A percentile compares a stretch with the other conserved stretches of the same genome.
These are phyloP conservation scores for Chydorus sphaericus DNA, from an alignment of 2,888 invertebrate species.

Conservation along the genomic window DNA sequence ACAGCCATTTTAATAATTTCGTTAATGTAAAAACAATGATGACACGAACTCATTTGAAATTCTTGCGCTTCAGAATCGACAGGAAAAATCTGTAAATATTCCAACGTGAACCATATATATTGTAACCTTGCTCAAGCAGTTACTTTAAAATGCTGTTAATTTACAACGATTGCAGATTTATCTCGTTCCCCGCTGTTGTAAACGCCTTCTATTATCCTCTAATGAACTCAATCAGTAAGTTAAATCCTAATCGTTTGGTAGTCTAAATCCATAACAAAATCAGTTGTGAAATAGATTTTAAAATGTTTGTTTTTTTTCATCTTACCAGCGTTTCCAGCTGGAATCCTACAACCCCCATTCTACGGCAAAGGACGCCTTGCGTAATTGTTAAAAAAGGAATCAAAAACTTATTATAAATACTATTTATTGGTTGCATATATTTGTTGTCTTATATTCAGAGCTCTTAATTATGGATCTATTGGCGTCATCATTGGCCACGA, in stretches of 20 bases:
- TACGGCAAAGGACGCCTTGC: neutral
- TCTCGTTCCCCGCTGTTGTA: conserved; percentile 32
- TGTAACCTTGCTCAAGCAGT: too few species aligned
- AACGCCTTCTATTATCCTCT: conserved; percentile 41
- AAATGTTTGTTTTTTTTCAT: too few species aligned
- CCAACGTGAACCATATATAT: too few species aligned
- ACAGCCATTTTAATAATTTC: conserved; percentile 12
- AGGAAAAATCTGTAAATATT: neutral
- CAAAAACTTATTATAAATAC: too few species aligned
- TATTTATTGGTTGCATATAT: neutral
- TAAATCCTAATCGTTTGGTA: neutral
- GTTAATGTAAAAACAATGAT: neutral
- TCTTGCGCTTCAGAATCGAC: neutral
- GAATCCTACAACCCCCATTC: neutral
- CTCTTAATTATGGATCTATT: conserved; percentile 33
- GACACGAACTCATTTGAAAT: neutral
- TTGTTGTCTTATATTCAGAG: too few species aligned
- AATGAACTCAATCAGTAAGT: conserved; percentile 35
- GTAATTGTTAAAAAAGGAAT: too few species aligned
- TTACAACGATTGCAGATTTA: too few species aligned
- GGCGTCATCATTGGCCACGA: conserved; percentile 36
- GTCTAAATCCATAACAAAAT: too few species aligned
- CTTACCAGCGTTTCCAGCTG: neutral
- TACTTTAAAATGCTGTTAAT: too few species aligned
- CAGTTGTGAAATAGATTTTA: too few species aligned